These are phyloP conservation scores for Hyles euphorbiae DNA, from an alignment of 1,140 invertebrate species.

Conservation along the genomic window DNA sequence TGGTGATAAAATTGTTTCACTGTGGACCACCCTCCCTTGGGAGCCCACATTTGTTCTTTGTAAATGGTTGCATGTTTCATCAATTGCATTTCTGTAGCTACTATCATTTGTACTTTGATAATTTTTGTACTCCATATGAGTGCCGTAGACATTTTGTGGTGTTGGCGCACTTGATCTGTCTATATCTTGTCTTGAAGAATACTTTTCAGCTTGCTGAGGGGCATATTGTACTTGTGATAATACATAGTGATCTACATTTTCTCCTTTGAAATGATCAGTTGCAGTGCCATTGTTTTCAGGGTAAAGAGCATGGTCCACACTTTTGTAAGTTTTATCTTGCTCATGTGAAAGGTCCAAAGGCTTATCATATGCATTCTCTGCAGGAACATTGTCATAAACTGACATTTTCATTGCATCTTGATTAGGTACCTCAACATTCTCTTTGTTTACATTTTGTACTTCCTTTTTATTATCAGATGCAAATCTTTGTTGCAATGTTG, in stretches of 20 bases:
- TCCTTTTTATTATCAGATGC: slow-evolving; percentile 68
- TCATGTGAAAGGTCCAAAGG: slow-evolving; percentile 65
- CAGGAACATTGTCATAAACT: slow-evolving; percentile 59
- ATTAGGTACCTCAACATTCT: slow-evolving; percentile 33
- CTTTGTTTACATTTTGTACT: slow-evolving; percentile 27
- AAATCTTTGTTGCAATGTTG: slow-evolving; percentile 72
- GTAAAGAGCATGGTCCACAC: slow-evolving; percentile 70
- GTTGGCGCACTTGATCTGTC: slow-evolving; percentile 36
- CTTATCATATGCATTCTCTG: slow-evolving; percentile 71
- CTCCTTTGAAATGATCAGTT: slow-evolving; percentile 39
- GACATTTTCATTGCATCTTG: slow-evolving; percentile 58
- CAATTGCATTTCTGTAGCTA: slow-evolving; percentile 42
- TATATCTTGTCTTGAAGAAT: slow-evolving; percentile 47
- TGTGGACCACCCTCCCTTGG: slow-evolving; percentile 53
- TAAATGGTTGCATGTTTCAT: slow-evolving; percentile 47
- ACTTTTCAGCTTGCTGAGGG: slow-evolving; percentile 54
- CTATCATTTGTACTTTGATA: slow-evolving; percentile 45
- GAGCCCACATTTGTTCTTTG: slow-evolving; percentile 59
- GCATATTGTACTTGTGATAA: slow-evolving; percentile 46
- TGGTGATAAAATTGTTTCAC: slow-evolving; percentile 47
- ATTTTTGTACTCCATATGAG: slow-evolving; percentile 43
- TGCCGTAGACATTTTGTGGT: slow-evolving; percentile 42
- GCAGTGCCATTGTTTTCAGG: slow-evolving; percentile 51
- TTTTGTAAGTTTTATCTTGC: slow-evolving; percentile 69
- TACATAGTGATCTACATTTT: slow-evolving; percentile 40